Evolutionary conservation across 2,888 invertebrate genomes (phyloP).

Genomic region (Schizaphis graminum): DNA sequence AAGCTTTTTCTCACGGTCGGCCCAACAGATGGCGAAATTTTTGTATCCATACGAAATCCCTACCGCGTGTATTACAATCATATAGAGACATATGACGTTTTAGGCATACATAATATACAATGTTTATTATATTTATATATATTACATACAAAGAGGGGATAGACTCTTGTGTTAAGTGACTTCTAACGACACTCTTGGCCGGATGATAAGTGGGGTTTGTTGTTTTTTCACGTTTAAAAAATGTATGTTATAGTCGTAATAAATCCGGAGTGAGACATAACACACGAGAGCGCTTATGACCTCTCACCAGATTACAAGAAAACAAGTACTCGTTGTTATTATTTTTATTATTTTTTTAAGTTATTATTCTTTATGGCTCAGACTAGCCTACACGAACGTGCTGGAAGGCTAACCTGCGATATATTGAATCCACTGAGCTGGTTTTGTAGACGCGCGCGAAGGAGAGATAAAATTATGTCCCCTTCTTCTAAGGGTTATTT

Average conservation of each 20-base stretch:
- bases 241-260: slow-evolving; percentile 57
- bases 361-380: slow-evolving; percentile 55
- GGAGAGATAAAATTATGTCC: neutral
- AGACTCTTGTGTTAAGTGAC: slow-evolving; percentile 62
- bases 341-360: slow-evolving; percentile 43
- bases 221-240: slow-evolving; percentile 65
- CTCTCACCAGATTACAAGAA: slow-evolving; percentile 64
- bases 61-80: neutral
- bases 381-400: slow-evolving; percentile 31
- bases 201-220: slow-evolving; percentile 63
- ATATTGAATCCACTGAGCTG: slow-evolving; percentile 38
- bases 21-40: slow-evolving; percentile 59
- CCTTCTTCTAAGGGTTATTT: slow-evolving; percentile 6
- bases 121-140: neutral
- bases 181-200: slow-evolving; percentile 61
- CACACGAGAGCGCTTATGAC: slow-evolving; percentile 58
- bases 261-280: slow-evolving; percentile 60
- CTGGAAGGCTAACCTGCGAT: slow-evolving; percentile 32
- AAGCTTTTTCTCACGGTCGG: slow-evolving; percentile 58
- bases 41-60: slow-evolving; percentile 51
- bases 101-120: neutral
- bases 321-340: slow-evolving; percentile 62
- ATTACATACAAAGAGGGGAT: neutral
- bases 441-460: slow-evolving; percentile 20
- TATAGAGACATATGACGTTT: slow-evolving; percentile 53